Evolutionary conservation across 1,140 invertebrate genomes (phyloP).

Genomic region (Venturia canescens): DNA sequence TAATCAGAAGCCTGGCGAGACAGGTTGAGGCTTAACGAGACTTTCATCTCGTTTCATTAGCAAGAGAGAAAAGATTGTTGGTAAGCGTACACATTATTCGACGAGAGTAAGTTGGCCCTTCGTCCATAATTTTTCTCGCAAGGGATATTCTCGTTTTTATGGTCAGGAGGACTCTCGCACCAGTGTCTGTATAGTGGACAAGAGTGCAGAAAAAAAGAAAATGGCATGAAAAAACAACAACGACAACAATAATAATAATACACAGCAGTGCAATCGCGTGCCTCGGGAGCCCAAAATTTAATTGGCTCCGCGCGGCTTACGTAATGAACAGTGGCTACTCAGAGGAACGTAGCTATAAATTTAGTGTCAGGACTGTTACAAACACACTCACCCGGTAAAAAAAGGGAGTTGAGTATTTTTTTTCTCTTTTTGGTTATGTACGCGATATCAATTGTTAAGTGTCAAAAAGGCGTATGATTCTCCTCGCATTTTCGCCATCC

Average conservation of each 20-base stretch:
- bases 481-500: background rate
- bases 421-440: slow-evolving; percentile 13
- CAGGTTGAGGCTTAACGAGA: slow-evolving; percentile 24
- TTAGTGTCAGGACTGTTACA: slow-evolving; percentile 35
- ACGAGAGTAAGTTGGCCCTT: slow-evolving; percentile 21
- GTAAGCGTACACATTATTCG: background rate
- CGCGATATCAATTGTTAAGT: background rate
- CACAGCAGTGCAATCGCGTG: slow-evolving; percentile 48
- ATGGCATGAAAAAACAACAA: no score
- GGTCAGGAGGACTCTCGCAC: slow-evolving; percentile 17
- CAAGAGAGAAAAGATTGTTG: background rate
- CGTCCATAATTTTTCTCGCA: slow-evolving; percentile 41
- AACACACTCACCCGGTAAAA: slow-evolving; percentile 10
- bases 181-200: slow-evolving; percentile 33
- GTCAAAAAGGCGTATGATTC: background rate
- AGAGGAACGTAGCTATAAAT: slow-evolving; percentile 48
- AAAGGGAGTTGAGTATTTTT: background rate
- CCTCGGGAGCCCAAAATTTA: slow-evolving; percentile 61
- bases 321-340: slow-evolving; percentile 61
- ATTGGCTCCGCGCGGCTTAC: slow-evolving; percentile 62
- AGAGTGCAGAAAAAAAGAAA: slow-evolving; percentile 20
- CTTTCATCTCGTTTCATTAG: slow-evolving; percentile 10
- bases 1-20: background rate
- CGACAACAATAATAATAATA: slow-evolving; percentile 24
- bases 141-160: slow-evolving; percentile 44